Conservation (phyloP, 1,140 invertebrate genomes). For the Aphelenchoides besseyi region DNA sequence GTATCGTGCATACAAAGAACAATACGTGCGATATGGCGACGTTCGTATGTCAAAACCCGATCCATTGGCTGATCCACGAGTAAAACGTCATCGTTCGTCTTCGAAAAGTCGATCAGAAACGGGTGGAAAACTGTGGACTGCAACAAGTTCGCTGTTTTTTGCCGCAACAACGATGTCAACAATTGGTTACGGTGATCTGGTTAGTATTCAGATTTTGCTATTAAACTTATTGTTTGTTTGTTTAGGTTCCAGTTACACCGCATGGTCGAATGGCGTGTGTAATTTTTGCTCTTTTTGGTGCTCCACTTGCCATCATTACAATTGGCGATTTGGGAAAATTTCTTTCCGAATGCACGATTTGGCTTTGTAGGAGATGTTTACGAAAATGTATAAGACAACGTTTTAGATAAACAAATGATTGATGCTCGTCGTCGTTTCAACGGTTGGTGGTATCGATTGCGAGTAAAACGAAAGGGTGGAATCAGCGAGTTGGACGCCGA, state of each 20-base stretch:
- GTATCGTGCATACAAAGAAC: slow-evolving; percentile 59
- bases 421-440: background rate
- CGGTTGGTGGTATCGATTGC: background rate
- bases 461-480: background rate
- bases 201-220: slow-evolving; percentile 19
- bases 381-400: background rate
- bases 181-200: slow-evolving; percentile 43
- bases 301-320: slow-evolving; percentile 73
- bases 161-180: slow-evolving; percentile 63
- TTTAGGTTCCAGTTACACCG: slow-evolving; percentile 80
- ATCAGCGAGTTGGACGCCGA: slow-evolving; percentile 30
- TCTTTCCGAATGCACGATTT: slow-evolving; percentile 62
- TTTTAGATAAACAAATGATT: background rate
- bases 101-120: slow-evolving; percentile 53
- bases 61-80: slow-evolving; percentile 35
- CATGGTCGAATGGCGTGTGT: slow-evolving; percentile 80
- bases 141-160: slow-evolving; percentile 58
- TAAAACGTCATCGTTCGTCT: slow-evolving; percentile 49
- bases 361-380: slow-evolving; percentile 50
- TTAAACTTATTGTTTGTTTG: no score
- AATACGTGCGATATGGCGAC: slow-evolving; percentile 60
- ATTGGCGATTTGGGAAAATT: slow-evolving; percentile 63
- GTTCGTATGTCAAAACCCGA: slow-evolving; percentile 41
- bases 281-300: slow-evolving; percentile 76
- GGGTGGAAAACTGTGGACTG: slow-evolving; percentile 60